Evolutionary conservation across 2,888 invertebrate genomes (phyloP).

Genomic region (Lasioglossum zephyrum): DNA sequence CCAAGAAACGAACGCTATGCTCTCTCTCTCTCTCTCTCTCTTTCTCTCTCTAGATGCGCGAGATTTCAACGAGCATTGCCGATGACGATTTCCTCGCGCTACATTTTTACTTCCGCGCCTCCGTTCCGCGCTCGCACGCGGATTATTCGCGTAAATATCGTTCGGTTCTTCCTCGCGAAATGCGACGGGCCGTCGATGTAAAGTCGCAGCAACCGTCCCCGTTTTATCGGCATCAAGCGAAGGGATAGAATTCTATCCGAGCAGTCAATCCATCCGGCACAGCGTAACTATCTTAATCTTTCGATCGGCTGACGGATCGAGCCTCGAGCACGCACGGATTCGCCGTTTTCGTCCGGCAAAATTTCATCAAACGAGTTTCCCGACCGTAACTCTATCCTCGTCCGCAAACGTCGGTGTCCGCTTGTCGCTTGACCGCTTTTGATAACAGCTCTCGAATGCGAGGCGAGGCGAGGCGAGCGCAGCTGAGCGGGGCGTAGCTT

Average conservation of each 20-base stretch:
- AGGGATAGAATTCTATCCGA: not conserved
- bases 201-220: not conserved
- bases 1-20: conserved; percentile 35
- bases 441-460: not conserved
- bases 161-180: not conserved
- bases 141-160: conserved; percentile 5
- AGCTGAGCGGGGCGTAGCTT: not conserved
- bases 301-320: not conserved
- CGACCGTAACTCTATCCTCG: conserved; percentile 1
- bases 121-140: not conserved
- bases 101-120: conserved; percentile 39
- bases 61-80: not conserved
- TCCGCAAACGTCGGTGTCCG: not conserved
- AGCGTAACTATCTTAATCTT: not conserved
- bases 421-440: not conserved
- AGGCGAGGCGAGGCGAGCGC: not conserved
- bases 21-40: not conserved
- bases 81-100: conserved; percentile 26
- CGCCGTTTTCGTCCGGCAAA: not conserved
- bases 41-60: not conserved
- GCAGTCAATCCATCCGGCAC: not conserved
- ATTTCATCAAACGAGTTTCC: not conserved
- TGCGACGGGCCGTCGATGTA: not conserved
- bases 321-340: not conserved
- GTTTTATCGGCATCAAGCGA: not conserved